Conservation (phyloP, 2,113 vertebrate species). For the Arothron firmamentum region DNA sequence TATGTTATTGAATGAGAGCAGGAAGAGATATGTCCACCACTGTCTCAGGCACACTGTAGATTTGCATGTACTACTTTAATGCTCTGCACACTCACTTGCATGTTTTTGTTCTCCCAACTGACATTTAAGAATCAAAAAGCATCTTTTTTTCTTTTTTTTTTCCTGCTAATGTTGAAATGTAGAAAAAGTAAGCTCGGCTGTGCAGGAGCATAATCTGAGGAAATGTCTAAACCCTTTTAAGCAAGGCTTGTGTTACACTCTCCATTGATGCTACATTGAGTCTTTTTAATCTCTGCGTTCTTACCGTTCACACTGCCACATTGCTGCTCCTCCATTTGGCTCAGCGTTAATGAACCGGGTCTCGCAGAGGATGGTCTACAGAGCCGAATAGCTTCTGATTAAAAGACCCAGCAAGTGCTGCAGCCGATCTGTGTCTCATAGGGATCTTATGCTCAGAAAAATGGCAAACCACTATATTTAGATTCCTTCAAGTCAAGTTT, state of each 20-base stretch:
- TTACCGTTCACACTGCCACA: slow-evolving; percentile 33
- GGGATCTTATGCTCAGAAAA: slow-evolving; percentile 54
- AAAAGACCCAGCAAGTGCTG: slow-evolving; percentile 56
- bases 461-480: slow-evolving; percentile 69
- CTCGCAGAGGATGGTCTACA: slow-evolving; percentile 55
- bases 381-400: slow-evolving; percentile 66
- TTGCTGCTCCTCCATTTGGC: slow-evolving; percentile 50
- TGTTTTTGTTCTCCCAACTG: neutral
- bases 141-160: neutral
- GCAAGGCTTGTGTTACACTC: neutral
- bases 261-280: slow-evolving; percentile 23
- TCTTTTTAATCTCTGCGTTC: slow-evolving; percentile 43
- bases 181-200: too few species aligned
- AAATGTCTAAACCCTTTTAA: neutral
- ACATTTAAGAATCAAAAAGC: neutral
- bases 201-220: too few species aligned
- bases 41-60: neutral
- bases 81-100: neutral
- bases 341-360: slow-evolving; percentile 60
- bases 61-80: neutral
- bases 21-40: neutral
- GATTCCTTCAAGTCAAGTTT: slow-evolving; percentile 54
- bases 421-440: slow-evolving; percentile 50
- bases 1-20: neutral
- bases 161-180: too few species aligned